Base-by-base conservation (phyloP, 2,888 invertebrate genomes). In the Drosophila stalkeri region DNA sequence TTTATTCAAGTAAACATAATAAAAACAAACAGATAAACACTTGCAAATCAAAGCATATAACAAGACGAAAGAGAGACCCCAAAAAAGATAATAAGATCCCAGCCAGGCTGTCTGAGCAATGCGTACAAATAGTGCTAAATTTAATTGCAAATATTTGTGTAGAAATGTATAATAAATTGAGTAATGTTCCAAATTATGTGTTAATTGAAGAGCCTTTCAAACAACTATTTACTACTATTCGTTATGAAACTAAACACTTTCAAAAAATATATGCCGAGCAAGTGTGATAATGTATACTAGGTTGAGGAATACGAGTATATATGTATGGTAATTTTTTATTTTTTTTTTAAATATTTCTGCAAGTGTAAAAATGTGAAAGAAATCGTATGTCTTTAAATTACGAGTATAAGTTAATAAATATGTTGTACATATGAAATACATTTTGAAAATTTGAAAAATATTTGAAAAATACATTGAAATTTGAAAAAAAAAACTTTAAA, bases 1-100 rank as follows among this genome's bases (percentile, higher is more conserved):
- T 85, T 65, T 79, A 84, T 75, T 82, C 44, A 84, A 81, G 44
- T 57, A 73, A 46, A 69, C 66, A 52, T 64, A 77, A 52, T 31
- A 51, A 55, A 59, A 44, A 65, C 64, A 62, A 47, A 72, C 27
- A 74, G 56, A 71, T 51, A 65, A 67, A 70, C 52, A 75, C 12
- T 64, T 39, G 39, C 61, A 61, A 66, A 54, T 49, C 56, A 49
- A 47, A 71, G 52, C 65, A 64, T 33, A 41, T 56, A 64, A 60
- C 65, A 51, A 68, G 64, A 68, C 67, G 51, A 64, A 72, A 68
- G 43, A 55, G 27, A 18, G 70, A 75, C 65, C 71, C 64, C 46
- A 60, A 33, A 7, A 20, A 7, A 47, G n/a, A 23, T 14, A 46
- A 57, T 7, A 31, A 56, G n/a, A 54, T 55, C 27, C 59, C 64